These are phyloP conservation scores for Oreotragus oreotragus DNA, from an alignment of 2,113 vertebrate genomes.

Conservation along the genomic window DNA sequence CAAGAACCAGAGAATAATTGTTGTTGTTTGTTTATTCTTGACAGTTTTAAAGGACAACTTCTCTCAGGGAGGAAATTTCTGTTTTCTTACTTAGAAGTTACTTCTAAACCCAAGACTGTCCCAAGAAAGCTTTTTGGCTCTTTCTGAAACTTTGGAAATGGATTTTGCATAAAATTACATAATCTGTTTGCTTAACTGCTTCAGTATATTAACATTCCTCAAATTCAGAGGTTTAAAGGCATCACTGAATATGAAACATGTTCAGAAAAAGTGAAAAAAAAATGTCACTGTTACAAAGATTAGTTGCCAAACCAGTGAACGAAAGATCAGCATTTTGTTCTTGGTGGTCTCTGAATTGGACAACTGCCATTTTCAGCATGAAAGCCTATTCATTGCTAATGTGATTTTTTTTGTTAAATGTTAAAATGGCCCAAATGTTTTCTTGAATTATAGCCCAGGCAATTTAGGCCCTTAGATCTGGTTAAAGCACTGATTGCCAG, in stretches of 20 bases:
- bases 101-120: not conserved
- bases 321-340: not conserved
- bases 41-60: slow-evolving; percentile 58
- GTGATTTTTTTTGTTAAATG: not conserved
- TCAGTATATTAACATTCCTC: not conserved
- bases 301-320: not conserved
- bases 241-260: not conserved
- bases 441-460: not conserved
- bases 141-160: slow-evolving; percentile 1
- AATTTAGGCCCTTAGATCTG: not conserved
- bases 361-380: not conserved
- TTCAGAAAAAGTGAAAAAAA: not conserved
- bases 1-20: slow-evolving; percentile 16
- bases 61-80: slow-evolving; percentile 34
- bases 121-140: slow-evolving; percentile 13
- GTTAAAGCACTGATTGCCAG: not conserved
- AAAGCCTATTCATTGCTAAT: not conserved
- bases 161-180: not conserved
- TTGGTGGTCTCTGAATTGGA: not conserved
- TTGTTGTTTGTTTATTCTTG: slow-evolving; percentile 57
- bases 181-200: not conserved
- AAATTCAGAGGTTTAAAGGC: not conserved
- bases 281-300: not conserved
- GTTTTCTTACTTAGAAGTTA: slow-evolving; percentile 16
- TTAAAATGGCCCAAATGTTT: not conserved